A percentile compares a stretch with the other conserved stretches of the same genome.
Conservation (phyloP, 2,888 invertebrate species). For the Calameuta filiformis region DNA sequence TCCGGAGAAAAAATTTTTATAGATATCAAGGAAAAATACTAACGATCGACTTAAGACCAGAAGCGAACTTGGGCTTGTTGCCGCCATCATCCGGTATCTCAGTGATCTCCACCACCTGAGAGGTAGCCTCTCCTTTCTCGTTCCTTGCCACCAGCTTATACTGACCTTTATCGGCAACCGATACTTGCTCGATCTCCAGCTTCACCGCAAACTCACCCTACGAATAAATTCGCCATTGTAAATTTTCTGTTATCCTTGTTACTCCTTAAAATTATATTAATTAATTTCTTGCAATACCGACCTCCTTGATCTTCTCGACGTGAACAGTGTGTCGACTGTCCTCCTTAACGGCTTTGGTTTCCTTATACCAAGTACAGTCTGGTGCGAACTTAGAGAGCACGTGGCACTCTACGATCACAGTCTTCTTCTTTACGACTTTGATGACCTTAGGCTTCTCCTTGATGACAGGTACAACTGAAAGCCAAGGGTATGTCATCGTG, state of each 20-base stretch:
- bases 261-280: not conserved
- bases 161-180: conserved; percentile 84
- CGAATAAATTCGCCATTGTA: conserved; percentile 26
- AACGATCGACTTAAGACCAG: conserved; percentile 81
- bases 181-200: conserved; percentile 88
- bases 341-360: conserved; percentile 80
- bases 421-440: conserved; percentile 91
- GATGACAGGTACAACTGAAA: conserved; percentile 88
- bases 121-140: conserved; percentile 92
- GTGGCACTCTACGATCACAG: conserved; percentile 92
- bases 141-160: conserved; percentile 93
- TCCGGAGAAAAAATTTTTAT: conserved; percentile 9
- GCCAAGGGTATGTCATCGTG: conserved; percentile 3
- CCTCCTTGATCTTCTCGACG: conserved; percentile 83
- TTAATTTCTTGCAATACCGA: conserved; percentile 58
- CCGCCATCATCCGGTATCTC: conserved; percentile 84
- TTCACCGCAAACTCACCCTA: conserved; percentile 91
- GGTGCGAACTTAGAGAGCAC: conserved; percentile 95
- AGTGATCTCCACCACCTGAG: conserved; percentile 87
- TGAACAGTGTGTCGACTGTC: conserved; percentile 81
- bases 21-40: conserved; percentile 53
- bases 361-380: conserved; percentile 94
- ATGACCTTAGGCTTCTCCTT: conserved; percentile 93
- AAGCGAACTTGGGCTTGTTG: conserved; percentile 83
- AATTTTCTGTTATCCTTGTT: not conserved